Conservation (phyloP, 2,888 invertebrate species). For the Drosophila mayaguana region DNA sequence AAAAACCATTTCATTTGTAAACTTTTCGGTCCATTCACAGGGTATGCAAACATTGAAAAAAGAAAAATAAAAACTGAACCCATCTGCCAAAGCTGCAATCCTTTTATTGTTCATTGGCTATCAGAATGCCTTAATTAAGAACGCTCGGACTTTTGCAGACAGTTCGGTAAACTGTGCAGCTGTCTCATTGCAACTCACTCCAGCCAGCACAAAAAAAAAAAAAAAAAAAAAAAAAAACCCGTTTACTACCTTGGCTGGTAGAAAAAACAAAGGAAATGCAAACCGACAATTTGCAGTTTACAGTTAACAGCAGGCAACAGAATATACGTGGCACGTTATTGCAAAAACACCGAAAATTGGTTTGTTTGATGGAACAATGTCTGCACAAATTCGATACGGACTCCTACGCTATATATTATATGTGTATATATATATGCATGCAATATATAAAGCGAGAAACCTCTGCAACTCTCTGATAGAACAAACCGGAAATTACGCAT, state of each 20-base stretch:
- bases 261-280: constrained; percentile 47
- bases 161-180: constrained; percentile 40
- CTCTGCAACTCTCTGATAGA: constrained; percentile 26
- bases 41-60: constrained; percentile 4
- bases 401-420: constrained; percentile 7
- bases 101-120: constrained; percentile 66
- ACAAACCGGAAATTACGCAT: constrained; percentile 38
- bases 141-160: constrained; percentile 60
- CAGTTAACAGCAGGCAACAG: constrained; percentile 62
- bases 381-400: constrained; percentile 56
- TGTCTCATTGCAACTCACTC: constrained; percentile 17
- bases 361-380: constrained; percentile 77
- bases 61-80: not conserved
- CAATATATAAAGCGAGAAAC: not conserved
- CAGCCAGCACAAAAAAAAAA: not conserved
- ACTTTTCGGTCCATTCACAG: not conserved
- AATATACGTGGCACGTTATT: constrained; percentile 56
- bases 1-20: not conserved
- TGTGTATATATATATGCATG: not conserved
- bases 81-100: constrained; percentile 42
- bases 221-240: not conserved
- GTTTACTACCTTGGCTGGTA: constrained; percentile 50
- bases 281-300: constrained; percentile 77
- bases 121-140: constrained; percentile 76
- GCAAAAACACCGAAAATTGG: constrained; percentile 76